These are phyloP conservation scores for Lobophora halterata DNA, from an alignment of 2,888 invertebrate species.

Conservation along the genomic window DNA sequence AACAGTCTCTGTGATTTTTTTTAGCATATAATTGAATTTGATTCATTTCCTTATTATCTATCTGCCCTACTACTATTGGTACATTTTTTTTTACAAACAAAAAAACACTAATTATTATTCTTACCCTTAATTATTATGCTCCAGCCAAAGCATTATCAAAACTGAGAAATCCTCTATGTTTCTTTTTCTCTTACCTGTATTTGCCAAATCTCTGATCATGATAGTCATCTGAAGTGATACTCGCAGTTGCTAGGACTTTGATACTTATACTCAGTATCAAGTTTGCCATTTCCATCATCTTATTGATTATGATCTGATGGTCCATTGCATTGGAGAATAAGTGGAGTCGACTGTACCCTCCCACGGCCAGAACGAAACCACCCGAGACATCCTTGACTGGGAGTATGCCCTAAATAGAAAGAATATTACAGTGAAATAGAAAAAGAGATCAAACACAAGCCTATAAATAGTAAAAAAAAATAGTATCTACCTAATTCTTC, in stretches of 20 bases:
- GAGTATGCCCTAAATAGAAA: no score
- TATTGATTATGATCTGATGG: constrained; percentile 92
- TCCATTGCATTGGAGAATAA: constrained; percentile 91
- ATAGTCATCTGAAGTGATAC: constrained; percentile 93
- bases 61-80: neutral
- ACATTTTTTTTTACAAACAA: constrained; percentile 5
- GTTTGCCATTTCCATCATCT: constrained; percentile 90
- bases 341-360: constrained; percentile 95
- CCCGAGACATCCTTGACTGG: constrained; percentile 94
- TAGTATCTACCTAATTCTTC: no score
- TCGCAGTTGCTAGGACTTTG: constrained; percentile 87
- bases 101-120: no score
- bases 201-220: constrained; percentile 94
- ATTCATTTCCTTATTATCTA: neutral
- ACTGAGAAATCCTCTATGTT: no score
- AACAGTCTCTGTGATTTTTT: no score
- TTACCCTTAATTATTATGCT: no score
- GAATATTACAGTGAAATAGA: no score
- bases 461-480: no score
- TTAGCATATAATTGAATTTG: no score
- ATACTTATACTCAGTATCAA: constrained; percentile 91
- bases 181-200: constrained; percentile 92
- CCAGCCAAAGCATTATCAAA: no score
- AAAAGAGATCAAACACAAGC: no score
- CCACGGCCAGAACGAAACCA: constrained; percentile 94